A percentile compares a stretch with the other conserved stretches of the same genome.
phyloP scores from a whole-genome alignment of 2,797 vertebrate species.

The Gila robusta region DNA sequence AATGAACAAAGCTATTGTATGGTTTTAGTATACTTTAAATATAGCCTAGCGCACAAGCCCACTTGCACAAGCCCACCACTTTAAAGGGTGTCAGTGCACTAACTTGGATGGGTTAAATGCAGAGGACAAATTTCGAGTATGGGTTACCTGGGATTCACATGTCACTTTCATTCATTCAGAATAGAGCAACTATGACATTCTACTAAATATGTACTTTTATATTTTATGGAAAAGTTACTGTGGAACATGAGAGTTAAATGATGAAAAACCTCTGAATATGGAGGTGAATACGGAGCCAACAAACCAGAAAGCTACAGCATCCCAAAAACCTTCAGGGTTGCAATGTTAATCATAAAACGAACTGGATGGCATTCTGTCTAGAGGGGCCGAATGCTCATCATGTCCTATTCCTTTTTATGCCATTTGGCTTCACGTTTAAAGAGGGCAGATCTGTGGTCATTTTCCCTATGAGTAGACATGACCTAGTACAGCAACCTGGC shows the following conservation, averaged over 20 bases:
- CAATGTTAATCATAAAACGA: constrained; percentile 48
- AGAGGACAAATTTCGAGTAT: too few relatives aligned
- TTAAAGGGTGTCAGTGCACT: background rate
- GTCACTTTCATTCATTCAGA: background rate
- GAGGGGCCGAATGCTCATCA: constrained; percentile 60
- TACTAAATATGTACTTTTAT: background rate
- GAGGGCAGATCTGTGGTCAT: constrained; percentile 61
- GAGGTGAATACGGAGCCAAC: background rate
- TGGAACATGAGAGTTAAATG: background rate
- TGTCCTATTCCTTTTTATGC: constrained; percentile 70
- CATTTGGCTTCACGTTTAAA: constrained; percentile 69
- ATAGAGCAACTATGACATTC: background rate
- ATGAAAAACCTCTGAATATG: background rate
- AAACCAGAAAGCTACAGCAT: constrained; percentile 2
- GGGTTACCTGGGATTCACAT: too few relatives aligned
- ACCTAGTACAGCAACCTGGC: constrained; percentile 72
- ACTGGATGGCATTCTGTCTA: constrained; percentile 50
- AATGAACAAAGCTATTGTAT: background rate
- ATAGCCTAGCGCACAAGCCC: too few relatives aligned
- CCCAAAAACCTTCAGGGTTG: constrained; percentile 33
- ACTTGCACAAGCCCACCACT: background rate
- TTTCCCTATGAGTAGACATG: constrained; percentile 72
- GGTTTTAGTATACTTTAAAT: background rate
- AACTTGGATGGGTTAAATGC: too few relatives aligned
- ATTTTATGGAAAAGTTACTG: background rate